phyloP scores from a whole-genome alignment of 2,888 invertebrate genomes.

The Drosophila setosimentum region DNA sequence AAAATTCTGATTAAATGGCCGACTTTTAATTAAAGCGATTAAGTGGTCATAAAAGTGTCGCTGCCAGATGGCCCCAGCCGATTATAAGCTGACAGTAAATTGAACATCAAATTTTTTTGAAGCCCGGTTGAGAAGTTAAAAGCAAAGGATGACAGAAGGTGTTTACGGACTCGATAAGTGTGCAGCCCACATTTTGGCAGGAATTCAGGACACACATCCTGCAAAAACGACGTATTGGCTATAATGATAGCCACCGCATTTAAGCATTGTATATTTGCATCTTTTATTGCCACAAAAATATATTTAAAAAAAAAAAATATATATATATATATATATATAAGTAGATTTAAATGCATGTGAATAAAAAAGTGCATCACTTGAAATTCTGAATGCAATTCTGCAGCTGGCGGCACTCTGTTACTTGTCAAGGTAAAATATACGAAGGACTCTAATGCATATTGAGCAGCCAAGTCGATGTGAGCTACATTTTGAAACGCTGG shows the following conservation, averaged over 20 bases:
- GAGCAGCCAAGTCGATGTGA: constrained; percentile 45
- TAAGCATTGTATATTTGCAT: constrained; percentile 42
- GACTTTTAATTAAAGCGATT: constrained; percentile 73
- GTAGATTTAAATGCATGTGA: neutral
- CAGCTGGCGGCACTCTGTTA: constrained; percentile 65
- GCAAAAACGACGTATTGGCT: constrained; percentile 15
- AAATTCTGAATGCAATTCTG: constrained; percentile 70
- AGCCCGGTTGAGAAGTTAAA: neutral
- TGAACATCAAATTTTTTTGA: constrained; percentile 49
- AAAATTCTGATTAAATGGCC: constrained; percentile 54
- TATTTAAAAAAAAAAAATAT: constrained; percentile 7
- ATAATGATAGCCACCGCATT: constrained; percentile 32
- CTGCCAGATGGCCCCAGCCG: constrained; percentile 26
- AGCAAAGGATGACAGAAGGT: constrained; percentile 36
- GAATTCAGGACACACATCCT: constrained; percentile 22
- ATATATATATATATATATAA: neutral
- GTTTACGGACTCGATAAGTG: constrained; percentile 70
- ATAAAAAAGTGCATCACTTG: constrained; percentile 66
- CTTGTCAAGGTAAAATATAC: constrained; percentile 56
- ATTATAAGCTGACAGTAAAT: constrained; percentile 70
- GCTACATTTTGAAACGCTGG: constrained; percentile 43
- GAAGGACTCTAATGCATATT: constrained; percentile 56
- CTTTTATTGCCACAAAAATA: constrained; percentile 26
- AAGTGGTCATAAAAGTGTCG: constrained; percentile 59
- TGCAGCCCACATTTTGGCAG: constrained; percentile 21